Evolutionary conservation across 1,140 invertebrate genomes (phyloP).

Genomic region (Pachyrhynchus sulphureomaculatus): DNA sequence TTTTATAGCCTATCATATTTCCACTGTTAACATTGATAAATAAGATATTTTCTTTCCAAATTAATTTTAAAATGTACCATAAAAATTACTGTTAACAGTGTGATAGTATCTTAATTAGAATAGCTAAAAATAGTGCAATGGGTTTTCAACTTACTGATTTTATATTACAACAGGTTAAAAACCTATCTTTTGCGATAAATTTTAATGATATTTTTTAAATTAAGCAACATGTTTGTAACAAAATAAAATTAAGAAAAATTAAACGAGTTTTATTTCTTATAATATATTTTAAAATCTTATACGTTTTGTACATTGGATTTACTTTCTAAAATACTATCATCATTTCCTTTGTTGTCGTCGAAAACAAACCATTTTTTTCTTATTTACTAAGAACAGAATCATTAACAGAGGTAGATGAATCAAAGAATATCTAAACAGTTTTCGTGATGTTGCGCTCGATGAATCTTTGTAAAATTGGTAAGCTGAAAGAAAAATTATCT

Average conservation of each 20-base stretch:
- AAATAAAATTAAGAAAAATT: background rate
- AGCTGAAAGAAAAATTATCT: constrained; percentile 59
- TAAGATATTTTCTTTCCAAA: no score
- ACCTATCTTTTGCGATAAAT: background rate
- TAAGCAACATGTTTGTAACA: constrained; percentile 9
- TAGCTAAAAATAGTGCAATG: constrained; percentile 2
- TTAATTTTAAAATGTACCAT: no score
- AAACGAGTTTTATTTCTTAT: background rate
- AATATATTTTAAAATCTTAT: no score
- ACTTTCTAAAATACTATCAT: background rate
- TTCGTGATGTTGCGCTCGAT: constrained; percentile 86
- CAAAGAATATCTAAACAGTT: constrained; percentile 90
- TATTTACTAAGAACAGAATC: constrained; percentile 84
- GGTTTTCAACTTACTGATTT: constrained; percentile 1
- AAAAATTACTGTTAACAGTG: no score
- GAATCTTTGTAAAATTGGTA: constrained; percentile 90
- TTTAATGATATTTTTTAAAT: constrained; percentile 8
- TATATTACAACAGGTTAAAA: background rate
- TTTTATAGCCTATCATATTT: no score
- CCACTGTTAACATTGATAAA: no score
- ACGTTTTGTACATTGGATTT: no score
- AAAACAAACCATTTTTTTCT: constrained; percentile 69
- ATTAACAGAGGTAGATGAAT: constrained; percentile 90
- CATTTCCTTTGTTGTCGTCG: constrained; percentile 31
- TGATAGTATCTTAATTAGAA: background rate